Conservation (phyloP, 2,888 invertebrate species). For the Apantesis nais region DNA sequence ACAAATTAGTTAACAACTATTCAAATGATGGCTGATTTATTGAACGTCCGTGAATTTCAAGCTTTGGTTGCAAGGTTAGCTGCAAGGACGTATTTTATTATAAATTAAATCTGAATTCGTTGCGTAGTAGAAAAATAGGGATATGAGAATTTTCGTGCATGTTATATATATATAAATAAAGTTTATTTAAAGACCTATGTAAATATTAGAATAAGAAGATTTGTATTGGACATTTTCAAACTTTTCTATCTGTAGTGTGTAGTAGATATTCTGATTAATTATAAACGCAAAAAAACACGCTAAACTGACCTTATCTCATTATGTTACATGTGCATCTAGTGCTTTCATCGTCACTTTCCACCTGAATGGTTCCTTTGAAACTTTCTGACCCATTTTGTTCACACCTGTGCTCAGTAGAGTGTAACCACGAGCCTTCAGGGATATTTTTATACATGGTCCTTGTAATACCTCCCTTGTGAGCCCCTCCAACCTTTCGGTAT, state of each 20-base stretch:
- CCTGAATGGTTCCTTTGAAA: conserved; percentile 46
- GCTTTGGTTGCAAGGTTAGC: conserved; percentile 20
- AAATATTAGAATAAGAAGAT: not conserved
- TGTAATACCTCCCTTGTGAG: conserved; percentile 25
- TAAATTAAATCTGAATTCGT: conserved; percentile 11
- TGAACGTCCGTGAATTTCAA: conserved; percentile 29
- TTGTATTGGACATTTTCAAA: conserved; percentile 32
- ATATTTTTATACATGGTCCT: conserved; percentile 17
- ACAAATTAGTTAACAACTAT: conserved; percentile 63
- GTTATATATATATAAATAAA: too few species aligned
- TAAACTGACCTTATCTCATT: conserved; percentile 36
- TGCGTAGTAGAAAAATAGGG: not conserved
- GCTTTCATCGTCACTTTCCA: conserved; percentile 30
- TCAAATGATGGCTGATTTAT: conserved; percentile 60
- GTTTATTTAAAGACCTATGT: not conserved
- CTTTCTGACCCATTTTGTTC: conserved; percentile 49
- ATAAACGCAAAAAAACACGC: not conserved
- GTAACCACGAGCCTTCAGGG: conserved; percentile 25
- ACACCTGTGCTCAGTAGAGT: conserved; percentile 34
- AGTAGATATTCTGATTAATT: not conserved
- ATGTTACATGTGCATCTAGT: conserved; percentile 27
- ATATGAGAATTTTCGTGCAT: not conserved
- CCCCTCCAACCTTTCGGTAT: conserved; percentile 13
- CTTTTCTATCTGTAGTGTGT: conserved; percentile 50
- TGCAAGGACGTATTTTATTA: conserved; percentile 39